Base-by-base conservation (phyloP, 2,888 invertebrate species). In the Lathronympha strigana region DNA sequence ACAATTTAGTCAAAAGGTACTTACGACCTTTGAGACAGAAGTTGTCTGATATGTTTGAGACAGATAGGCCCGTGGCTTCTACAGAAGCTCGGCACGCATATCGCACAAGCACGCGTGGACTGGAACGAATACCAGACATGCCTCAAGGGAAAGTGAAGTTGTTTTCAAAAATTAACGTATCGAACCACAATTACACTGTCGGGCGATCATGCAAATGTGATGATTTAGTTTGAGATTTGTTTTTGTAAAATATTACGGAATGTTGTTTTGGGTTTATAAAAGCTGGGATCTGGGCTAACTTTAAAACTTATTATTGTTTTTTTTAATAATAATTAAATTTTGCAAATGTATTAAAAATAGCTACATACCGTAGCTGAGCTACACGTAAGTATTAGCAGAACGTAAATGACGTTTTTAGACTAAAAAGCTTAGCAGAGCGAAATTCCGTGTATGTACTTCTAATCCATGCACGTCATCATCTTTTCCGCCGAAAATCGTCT, bases 21-120 rank as follows among this genome's bases (percentile, higher is more conserved):
- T 38, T 38, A 38, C 17, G 15, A 0, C 51, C 31, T 36, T 53
- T 15, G 21, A 53, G 36, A 21, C 8, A 19, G 6, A 19, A 4
- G n/a, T 0, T 23, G n/a, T 21, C 11, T n/a, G 8, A 17, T 55
- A 25, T 43, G 6, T 25, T 36, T 57, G 33, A 25, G 25, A 51
- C 25, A 36, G 9, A 36, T 60, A 43, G 21, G 83, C 86, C 85
- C 69, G 75, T 79, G 86, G 87, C 88, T 87, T 82, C 87, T 76
- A 75, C 75, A 83, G 90, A 80, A 87, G 88, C 82, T 71, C 61
- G 63, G 50, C 86, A 83, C 84, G 83, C 83, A 84, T 84, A 82
- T 78, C 71, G 76, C 83, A 83, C 82, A 50, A 62, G 55, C 82
- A 78, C 81, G 83, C 81, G 80, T 73, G 66, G 70, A 69, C 54